Evolutionary conservation across 1,140 invertebrate genomes (phyloP), one percentile per base, ranked within the genome.

Genomic region (Condylostylus longicornis): DNA sequence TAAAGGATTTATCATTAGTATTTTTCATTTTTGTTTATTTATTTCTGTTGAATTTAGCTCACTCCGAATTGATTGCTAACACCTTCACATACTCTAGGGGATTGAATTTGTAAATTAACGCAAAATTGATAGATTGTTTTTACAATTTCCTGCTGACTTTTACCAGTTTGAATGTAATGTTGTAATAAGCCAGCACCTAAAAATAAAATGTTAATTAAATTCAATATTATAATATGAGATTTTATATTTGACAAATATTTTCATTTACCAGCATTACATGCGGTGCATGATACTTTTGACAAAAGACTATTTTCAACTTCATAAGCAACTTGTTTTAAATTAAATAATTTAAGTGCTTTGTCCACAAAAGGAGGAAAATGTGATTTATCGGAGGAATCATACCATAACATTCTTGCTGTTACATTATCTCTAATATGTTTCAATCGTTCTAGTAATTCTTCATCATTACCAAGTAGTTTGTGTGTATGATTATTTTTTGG

Each of bases 231-330:
- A n/a, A 25, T 2, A 14, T 5, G 38, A 8, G n/a, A 25, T 32
- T 38, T 38, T 25, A 8, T 7, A n/a, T 25, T 25, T 25, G 30
- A 4, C 33, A 5, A 30, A 30, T 14, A 4, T 18, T 10, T 22
- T 20, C 17, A 47, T 53, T 55, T 53, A 72, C 71, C 80, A n/a
- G 82, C 82, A 65, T 84, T 83, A 51, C 86, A 90, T 8, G 85
- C 86, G 0, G 83, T 86, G 48, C 86, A 90, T 0, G 83, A 87
- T 2, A 89, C 83, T 57, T 82, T 86, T 0, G 82, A 86, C 81
- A 89, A 83, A 2, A 89, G 79, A 10, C 82, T 86, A 41, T 84
- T 86, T 62, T 89, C 84, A 15, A 89, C 75, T 64, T 89, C 84
- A 45, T 76, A 76, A 42, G 81, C 76, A 12, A 88, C 82, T 65